phyloP scores from a whole-genome alignment of 2,797 vertebrate species.

The Trachops cirrhosus region DNA sequence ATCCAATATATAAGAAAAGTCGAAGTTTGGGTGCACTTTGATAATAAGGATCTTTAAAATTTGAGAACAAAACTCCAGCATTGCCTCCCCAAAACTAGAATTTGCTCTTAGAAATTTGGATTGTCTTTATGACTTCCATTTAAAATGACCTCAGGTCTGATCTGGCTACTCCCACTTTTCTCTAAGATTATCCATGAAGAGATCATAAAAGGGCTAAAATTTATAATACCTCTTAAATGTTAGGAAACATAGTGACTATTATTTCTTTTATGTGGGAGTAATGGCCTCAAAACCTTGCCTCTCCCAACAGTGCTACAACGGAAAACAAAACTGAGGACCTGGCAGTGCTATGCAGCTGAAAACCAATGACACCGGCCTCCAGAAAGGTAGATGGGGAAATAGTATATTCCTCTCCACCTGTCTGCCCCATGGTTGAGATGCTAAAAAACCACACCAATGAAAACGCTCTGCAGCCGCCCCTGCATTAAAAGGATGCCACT shows the following conservation, averaged over 20 bases:
- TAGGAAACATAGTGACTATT: not conserved
- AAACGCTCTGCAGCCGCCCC: not conserved
- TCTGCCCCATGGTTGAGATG: not conserved
- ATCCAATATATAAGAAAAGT: not conserved
- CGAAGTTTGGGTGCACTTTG: not conserved
- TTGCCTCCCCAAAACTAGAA: not conserved
- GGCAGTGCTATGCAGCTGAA: not conserved
- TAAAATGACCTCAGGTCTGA: conserved; percentile 30
- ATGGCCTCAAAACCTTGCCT: not conserved
- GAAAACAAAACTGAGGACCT: not conserved
- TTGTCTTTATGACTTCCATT: not conserved
- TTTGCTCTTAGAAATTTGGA: conserved; percentile 11
- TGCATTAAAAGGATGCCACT: conserved; percentile 14
- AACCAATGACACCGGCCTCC: not conserved
- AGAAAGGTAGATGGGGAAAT: not conserved
- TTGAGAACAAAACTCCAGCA: not conserved
- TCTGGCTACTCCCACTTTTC: not conserved
- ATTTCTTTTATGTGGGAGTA: not conserved
- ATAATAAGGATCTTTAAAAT: not conserved
- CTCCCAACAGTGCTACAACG: not conserved
- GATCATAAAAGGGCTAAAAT: not conserved
- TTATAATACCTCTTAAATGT: not conserved
- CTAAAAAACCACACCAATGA: not conserved
- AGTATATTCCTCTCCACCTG: not conserved
- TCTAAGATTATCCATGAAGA: not conserved